Conservation (phyloP, 2,797 vertebrate species). For the Sylvia borin region DNA sequence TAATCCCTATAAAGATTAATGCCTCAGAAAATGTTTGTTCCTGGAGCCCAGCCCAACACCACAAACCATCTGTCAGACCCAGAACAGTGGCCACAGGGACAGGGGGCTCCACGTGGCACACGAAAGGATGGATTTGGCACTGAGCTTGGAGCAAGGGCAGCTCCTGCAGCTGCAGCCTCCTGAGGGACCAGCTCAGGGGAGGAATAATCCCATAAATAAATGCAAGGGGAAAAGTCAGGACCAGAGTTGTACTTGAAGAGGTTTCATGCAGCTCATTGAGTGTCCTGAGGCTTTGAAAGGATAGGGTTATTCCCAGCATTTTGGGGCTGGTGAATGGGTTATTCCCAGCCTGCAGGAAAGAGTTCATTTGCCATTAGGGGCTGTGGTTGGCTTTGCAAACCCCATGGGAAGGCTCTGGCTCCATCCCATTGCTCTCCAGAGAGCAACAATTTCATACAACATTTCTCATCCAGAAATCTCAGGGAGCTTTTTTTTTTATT, state of each 20-base stretch:
- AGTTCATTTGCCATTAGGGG: background rate
- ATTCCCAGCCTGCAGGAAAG: background rate
- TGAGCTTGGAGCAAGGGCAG: background rate
- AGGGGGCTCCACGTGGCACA: background rate
- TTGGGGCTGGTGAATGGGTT: background rate
- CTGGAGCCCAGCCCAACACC: background rate
- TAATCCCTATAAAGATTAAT: conserved; percentile 21
- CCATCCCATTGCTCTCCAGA: conserved; percentile 5
- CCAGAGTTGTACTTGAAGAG: background rate
- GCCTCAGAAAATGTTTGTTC: background rate
- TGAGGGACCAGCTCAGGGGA: background rate
- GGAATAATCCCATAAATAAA: background rate
- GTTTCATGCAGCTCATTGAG: background rate
- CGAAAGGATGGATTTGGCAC: background rate
- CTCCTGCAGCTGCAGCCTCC: background rate
- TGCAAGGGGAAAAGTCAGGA: background rate
- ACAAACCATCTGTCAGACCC: conserved; percentile 5
- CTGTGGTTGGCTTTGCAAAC: conserved; percentile 18
- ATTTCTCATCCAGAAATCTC: background rate
- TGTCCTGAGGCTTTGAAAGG: background rate
- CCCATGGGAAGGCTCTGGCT: background rate
- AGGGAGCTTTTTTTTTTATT: background rate
- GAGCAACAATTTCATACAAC: background rate
- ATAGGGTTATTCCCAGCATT: background rate
- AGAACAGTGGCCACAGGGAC: background rate